Evolutionary conservation across 2,113 vertebrate genomes (phyloP).

Genomic region (Casuarius casuarius): DNA sequence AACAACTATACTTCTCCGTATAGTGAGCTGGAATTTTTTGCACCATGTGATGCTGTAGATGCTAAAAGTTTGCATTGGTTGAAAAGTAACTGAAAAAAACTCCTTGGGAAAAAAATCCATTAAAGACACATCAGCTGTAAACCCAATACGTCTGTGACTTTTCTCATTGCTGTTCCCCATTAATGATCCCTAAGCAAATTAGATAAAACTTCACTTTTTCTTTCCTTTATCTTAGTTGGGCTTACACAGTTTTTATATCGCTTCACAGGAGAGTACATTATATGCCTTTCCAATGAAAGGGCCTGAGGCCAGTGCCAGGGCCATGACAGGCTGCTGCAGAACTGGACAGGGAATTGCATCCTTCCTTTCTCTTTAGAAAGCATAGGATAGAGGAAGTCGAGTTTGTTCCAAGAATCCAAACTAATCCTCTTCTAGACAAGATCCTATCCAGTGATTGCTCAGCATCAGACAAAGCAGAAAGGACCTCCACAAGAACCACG

Average conservation of each 20-base stretch:
- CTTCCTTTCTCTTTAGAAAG: not conserved
- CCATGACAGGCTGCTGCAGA: not conserved
- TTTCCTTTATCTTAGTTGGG: not conserved
- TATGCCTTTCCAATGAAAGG: not conserved
- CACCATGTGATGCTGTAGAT: not conserved
- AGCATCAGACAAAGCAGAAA: not conserved
- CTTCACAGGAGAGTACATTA: not conserved
- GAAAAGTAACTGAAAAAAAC: not conserved
- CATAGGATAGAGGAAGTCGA: not conserved
- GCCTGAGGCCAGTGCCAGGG: not conserved
- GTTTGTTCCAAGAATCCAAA: not conserved
- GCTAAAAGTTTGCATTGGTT: not conserved
- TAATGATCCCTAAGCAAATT: not conserved
- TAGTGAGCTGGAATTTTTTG: not conserved
- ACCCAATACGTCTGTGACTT: not conserved
- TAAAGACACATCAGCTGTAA: not conserved
- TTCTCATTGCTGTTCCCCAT: not conserved
- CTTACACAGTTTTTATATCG: not conserved
- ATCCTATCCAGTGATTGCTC: not conserved
- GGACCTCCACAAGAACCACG: not conserved
- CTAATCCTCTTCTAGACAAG: not conserved
- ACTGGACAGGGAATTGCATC: not conserved
- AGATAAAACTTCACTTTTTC: not conserved
- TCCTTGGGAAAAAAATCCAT: not conserved
- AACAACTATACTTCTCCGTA: not conserved